Conservation (phyloP, 1,140 invertebrate species). For the Wiebesia pumilae region DNA sequence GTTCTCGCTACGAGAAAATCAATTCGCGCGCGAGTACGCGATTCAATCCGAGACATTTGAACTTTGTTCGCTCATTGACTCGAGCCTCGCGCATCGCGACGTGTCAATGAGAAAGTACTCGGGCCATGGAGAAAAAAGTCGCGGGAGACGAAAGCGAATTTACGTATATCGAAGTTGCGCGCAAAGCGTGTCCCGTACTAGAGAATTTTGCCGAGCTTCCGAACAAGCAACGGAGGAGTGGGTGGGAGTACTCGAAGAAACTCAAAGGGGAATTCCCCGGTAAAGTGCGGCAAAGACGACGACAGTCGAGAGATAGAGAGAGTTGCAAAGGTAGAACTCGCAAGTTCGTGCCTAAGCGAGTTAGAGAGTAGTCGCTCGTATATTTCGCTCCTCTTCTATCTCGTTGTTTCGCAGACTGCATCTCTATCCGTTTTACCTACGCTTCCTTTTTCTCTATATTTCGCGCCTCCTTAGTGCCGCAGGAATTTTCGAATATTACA, state of each 20-base stretch:
- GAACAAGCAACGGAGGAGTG: slow-evolving; percentile 55
- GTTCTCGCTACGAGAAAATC: slow-evolving; percentile 29
- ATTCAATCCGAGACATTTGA: slow-evolving; percentile 33
- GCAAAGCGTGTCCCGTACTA: neutral
- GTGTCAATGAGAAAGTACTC: neutral
- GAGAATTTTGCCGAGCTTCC: slow-evolving; percentile 67
- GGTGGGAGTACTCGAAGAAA: slow-evolving; percentile 16
- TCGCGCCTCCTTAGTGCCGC: slow-evolving; percentile 8
- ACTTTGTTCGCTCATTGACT: slow-evolving; percentile 24
- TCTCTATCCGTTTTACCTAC: neutral
- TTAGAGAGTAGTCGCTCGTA: slow-evolving; percentile 65
- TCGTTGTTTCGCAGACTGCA: neutral
- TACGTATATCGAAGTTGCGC: neutral
- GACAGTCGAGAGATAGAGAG: slow-evolving; percentile 24
- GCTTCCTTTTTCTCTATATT: neutral
- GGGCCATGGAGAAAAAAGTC: slow-evolving; percentile 6
- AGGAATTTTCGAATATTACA: slow-evolving; percentile 12
- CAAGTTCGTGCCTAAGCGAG: slow-evolving; percentile 61
- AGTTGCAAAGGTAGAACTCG: slow-evolving; percentile 1
- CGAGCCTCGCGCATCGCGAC: neutral
- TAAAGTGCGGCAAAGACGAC: slow-evolving; percentile 49
- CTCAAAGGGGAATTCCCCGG: slow-evolving; percentile 62
- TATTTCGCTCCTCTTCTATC: slow-evolving; percentile 45
- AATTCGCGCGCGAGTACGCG: neutral
- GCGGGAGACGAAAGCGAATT: slow-evolving; percentile 44